Percentiles rank a stretch among this genome's conserved stretches.
Conservation (phyloP, 2,113 vertebrate genomes). For the Caranx ignobilis region DNA sequence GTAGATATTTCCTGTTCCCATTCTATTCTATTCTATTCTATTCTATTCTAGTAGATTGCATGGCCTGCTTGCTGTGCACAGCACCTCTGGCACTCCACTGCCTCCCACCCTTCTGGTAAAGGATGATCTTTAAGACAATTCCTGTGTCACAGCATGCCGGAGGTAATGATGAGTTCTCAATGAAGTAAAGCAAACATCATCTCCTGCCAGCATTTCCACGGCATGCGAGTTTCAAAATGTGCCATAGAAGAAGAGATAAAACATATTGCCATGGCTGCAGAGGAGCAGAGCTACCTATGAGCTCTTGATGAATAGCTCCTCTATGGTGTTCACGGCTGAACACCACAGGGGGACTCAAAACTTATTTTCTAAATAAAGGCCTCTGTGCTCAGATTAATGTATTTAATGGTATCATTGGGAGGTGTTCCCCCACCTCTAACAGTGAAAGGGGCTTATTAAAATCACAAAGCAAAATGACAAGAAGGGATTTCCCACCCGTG, state of each 20-base stretch:
- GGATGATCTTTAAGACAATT: slow-evolving; percentile 35
- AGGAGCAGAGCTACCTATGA: background rate
- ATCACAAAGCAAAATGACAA: slow-evolving; percentile 26
- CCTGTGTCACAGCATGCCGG: slow-evolving; percentile 32
- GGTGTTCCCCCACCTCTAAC: background rate
- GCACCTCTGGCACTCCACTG: background rate
- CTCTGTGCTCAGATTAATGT: slow-evolving; percentile 2
- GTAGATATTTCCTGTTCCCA: too few species aligned
- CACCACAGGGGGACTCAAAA: background rate
- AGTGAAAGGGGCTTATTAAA: slow-evolving; percentile 23
- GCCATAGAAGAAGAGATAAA: slow-evolving; percentile 1
- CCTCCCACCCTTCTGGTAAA: slow-evolving; percentile 18
- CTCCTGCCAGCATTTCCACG: slow-evolving; percentile 12
- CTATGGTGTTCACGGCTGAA: background rate
- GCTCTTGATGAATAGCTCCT: background rate
- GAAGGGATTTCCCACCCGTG: slow-evolving; percentile 5
- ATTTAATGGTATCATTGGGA: background rate
- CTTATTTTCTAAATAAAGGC: slow-evolving; percentile 3
- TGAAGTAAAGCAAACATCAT: slow-evolving; percentile 31
- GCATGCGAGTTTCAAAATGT: slow-evolving; percentile 20
- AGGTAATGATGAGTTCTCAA: slow-evolving; percentile 45
- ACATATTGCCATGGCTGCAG: background rate
- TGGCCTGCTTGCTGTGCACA: background rate
- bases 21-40: too few species aligned
- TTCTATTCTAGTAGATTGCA: background rate